Evolutionary conservation across 2,888 invertebrate species (phyloP), one percentile per base, ranked within the genome.

Genomic region (Esperia sulphurella): DNA sequence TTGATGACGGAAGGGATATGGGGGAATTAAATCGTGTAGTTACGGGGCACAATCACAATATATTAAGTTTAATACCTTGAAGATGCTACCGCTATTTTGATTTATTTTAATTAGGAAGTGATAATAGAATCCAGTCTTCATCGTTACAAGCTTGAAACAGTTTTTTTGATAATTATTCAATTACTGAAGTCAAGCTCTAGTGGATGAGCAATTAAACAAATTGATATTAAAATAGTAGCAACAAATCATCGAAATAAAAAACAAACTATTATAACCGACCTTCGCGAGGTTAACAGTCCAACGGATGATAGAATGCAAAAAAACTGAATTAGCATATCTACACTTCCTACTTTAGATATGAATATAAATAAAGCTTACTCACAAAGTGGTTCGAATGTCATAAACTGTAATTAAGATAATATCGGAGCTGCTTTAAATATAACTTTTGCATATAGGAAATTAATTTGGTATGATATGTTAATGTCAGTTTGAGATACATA

Each of bases 301-400:
- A 37, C 14, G 8, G 40, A 58, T 52, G 59, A 59, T 57, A 58
- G 3, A 21, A 64, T 59, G 57, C 59, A 56, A 58, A 58, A 63
- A 58, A 29, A 45, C 38, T 39, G 33, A 43, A 60, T 65, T 63
- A 56, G 35, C 59, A 63, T 63, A 62, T 57, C 51, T 47, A 43
- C 40, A 53, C 60, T 61, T 59, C 61, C 60, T 59, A 53, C 52
- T 57, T 58, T 49, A 52, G 39, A 43, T 48, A 31, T 47, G 45
- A 52, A 57, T 54, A 49, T 51, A 53, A 53, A 50, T 54, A 51
- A 53, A 42, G 53, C 50, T 47, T 31, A 49, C 50, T 39, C 41
- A 37, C 37, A 46, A 53, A 47, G 58, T 59, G 61, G 54, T 44
- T 49, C 51, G 45, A 51, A 53, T 46, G 43, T 49, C 37, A 51